Evolutionary conservation across 1,140 invertebrate genomes (phyloP).

Genomic region (Ceratosolen fusciceps): DNA sequence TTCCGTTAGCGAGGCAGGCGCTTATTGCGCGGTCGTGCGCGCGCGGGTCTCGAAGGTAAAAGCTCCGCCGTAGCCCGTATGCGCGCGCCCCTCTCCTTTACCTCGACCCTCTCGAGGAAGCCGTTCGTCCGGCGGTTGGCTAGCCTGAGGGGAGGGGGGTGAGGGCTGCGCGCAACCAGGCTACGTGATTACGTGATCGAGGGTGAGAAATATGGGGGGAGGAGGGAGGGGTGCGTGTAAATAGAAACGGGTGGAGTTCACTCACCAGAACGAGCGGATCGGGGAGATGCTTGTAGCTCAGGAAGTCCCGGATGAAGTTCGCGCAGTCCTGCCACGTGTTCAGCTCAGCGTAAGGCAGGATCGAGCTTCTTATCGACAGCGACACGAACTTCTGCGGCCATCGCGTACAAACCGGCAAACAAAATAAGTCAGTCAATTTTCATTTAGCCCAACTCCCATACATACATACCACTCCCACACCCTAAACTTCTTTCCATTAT

Average conservation of each 20-base stretch:
- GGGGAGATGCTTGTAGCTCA: conserved; percentile 74
- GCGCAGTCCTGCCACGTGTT: conserved; percentile 76
- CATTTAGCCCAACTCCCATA: conserved; percentile 24
- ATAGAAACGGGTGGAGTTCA: conserved; percentile 50
- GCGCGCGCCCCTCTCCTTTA: too few species aligned
- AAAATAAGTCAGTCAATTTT: background rate
- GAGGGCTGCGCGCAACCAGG: too few species aligned
- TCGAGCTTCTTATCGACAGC: conserved; percentile 77
- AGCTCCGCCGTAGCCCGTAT: too few species aligned
- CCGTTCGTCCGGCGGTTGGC: too few species aligned
- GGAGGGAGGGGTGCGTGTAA: background rate
- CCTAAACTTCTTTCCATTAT: background rate
- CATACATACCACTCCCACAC: conserved; percentile 9
- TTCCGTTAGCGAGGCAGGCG: conserved; percentile 24
- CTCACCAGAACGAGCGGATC: conserved; percentile 76
- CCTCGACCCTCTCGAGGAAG: too few species aligned
- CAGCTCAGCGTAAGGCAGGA: conserved; percentile 74
- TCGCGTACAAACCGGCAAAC: background rate
- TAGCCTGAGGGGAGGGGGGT: too few species aligned
- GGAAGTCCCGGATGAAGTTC: conserved; percentile 75
- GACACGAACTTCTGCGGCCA: conserved; percentile 79
- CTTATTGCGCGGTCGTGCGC: too few species aligned
- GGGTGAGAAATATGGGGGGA: too few species aligned
- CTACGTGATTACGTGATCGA: too few species aligned
- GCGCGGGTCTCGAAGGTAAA: too few species aligned